Evolutionary conservation across 2,888 invertebrate species (phyloP), one percentile per base, ranked within the genome.

Genomic region (Ethmia dodecea): DNA sequence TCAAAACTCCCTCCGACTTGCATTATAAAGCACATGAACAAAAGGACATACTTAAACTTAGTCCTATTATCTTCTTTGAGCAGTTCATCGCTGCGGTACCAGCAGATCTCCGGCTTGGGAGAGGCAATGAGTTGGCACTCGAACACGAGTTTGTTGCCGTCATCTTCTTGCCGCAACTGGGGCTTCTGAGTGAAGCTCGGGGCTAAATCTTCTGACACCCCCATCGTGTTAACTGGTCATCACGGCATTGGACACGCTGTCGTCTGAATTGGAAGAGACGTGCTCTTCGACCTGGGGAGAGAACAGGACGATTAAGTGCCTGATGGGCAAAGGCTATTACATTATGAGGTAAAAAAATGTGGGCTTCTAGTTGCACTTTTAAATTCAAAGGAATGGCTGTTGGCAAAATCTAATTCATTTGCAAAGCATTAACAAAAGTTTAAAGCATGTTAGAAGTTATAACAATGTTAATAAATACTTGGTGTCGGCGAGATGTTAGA

Each of bases 181-280:
- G 98, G 98, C 92, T 98, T 98, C 89, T 97, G 96, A 57, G 96
- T 96, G 90, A 98, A 98, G 91, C 97, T 97, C 83, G 98, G 98
- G 88, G 98, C 97, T 89, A 96, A 94, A 87, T 97, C 96, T 86
- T 97, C 97, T 75, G 93, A 90, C 87, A 93, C 92, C 90, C 94
- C 94, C 93, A 94, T 94, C 29, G 50, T 56, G 64, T 73, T 83
- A 84, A 52, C 66, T 75, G 64, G 66, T 62, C 84, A 84, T 84
- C 66, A 79, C 83, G 79, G 61, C 62, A 61, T 64, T 57, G 41
- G 49, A 60, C 31, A 35, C 44, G 48, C 52, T 52, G 51, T 45
- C 44, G 40, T 45, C 40, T 4, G 40, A 44, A 12, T 24, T 16
- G 33, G 36, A 45, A 51, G 52, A 52, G 45, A 36, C 41, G 48